Conservation (phyloP, 1,140 invertebrate genomes). For the Neodiprion virginianus region DNA sequence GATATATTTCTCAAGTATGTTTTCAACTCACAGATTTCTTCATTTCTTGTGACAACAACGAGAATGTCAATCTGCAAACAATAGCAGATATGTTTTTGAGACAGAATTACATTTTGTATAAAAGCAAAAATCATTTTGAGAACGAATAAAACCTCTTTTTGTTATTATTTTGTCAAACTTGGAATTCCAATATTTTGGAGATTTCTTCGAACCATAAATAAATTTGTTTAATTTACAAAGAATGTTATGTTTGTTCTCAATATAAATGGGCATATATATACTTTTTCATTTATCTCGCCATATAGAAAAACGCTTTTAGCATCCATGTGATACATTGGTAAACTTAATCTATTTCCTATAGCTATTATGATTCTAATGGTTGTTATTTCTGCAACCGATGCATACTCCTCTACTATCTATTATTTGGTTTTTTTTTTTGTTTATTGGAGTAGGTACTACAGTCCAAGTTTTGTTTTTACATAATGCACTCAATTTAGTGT, state of each 20-base stretch:
- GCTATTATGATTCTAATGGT: slow-evolving; percentile 43
- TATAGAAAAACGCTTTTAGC: too few species aligned
- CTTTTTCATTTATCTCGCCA: too few species aligned
- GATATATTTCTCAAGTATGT: slow-evolving; percentile 30
- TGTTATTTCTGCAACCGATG: slow-evolving; percentile 40
- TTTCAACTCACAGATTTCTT: slow-evolving; percentile 23
- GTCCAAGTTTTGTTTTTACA: slow-evolving; percentile 45
- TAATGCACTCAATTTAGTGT: slow-evolving; percentile 38
- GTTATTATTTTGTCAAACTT: slow-evolving; percentile 1
- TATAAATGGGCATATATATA: slow-evolving; percentile 38
- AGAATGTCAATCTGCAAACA: slow-evolving; percentile 17
- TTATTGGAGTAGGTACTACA: slow-evolving; percentile 31
- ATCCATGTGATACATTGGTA: slow-evolving; percentile 32
- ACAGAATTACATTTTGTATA: neutral
- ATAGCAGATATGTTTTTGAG: too few species aligned
- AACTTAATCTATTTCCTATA: slow-evolving; percentile 28
- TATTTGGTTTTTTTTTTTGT: slow-evolving; percentile 29
- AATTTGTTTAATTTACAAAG: slow-evolving; percentile 32
- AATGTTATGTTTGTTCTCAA: slow-evolving; percentile 4
- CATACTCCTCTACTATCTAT: slow-evolving; percentile 44
- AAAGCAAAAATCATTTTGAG: slow-evolving; percentile 32
- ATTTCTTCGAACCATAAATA: slow-evolving; percentile 18
- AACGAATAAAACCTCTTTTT: slow-evolving; percentile 25
- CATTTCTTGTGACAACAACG: slow-evolving; percentile 23
- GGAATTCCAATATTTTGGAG: slow-evolving; percentile 11